phyloP scores from a whole-genome alignment of 1,140 invertebrate genomes.

The Chymomyza costata region DNA sequence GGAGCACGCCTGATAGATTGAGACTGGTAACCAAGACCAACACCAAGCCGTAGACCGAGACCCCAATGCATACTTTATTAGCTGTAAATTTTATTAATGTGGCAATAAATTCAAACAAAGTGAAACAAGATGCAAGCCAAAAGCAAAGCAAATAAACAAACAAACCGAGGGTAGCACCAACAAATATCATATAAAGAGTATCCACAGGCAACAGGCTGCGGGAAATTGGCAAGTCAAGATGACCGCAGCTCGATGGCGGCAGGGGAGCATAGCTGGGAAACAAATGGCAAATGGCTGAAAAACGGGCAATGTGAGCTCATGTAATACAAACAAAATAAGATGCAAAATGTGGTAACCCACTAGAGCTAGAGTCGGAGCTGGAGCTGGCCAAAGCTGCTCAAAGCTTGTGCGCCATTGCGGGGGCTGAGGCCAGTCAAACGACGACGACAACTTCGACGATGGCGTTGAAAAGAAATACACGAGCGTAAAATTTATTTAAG shows the following conservation, averaged over 20 bases:
- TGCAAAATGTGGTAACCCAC: slow-evolving; percentile 43
- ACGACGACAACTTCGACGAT: slow-evolving; percentile 8
- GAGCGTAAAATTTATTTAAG: slow-evolving; percentile 73
- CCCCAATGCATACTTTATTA: slow-evolving; percentile 64
- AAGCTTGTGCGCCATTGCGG: background rate
- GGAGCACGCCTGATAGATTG: too few relatives aligned
- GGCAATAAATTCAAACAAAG: slow-evolving; percentile 64
- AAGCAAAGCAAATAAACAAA: background rate
- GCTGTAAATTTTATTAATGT: slow-evolving; percentile 72
- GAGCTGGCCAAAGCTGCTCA: background rate
- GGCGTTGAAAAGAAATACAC: slow-evolving; percentile 71
- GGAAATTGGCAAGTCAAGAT: slow-evolving; percentile 31
- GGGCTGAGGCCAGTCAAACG: background rate
- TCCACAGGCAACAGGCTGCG: slow-evolving; percentile 2
- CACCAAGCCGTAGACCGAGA: too few relatives aligned
- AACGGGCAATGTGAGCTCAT: slow-evolving; percentile 31
- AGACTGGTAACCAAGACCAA: too few relatives aligned
- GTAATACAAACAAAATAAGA: slow-evolving; percentile 24
- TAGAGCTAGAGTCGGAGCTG: slow-evolving; percentile 1
- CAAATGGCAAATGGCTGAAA: too few relatives aligned
- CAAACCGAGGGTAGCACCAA: slow-evolving; percentile 22
- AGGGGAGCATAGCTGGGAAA: too few relatives aligned
- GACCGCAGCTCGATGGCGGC: slow-evolving; percentile 14
- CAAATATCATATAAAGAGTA: slow-evolving; percentile 3
- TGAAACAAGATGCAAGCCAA: slow-evolving; percentile 53